Evolutionary conservation across 2,888 invertebrate species (phyloP).

Genomic region (Sphinx pinastri): DNA sequence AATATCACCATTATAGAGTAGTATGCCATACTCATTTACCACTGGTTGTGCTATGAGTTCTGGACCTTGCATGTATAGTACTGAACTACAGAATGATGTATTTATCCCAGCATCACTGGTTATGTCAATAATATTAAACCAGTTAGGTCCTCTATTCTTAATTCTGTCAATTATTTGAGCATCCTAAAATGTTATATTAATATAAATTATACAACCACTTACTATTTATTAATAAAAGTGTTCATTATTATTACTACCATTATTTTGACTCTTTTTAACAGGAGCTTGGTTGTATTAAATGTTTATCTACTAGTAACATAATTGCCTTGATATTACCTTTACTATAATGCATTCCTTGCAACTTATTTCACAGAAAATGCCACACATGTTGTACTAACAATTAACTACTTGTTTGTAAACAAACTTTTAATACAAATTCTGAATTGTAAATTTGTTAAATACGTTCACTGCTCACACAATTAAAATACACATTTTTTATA

Average conservation of each 20-base stretch:
- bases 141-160: conserved; percentile 85
- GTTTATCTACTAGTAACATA: neutral
- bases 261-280: no score
- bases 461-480: neutral
- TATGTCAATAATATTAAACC: conserved; percentile 48
- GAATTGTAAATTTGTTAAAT: no score
- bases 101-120: conserved; percentile 40
- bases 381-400: conserved; percentile 69
- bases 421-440: neutral
- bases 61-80: conserved; percentile 94
- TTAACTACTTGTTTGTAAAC: conserved; percentile 15
- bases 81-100: conserved; percentile 79
- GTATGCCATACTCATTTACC: conserved; percentile 83
- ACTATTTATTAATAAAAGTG: no score
- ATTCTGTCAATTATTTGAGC: conserved; percentile 65
- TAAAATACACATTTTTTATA: no score
- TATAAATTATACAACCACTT: neutral
- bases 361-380: conserved; percentile 79
- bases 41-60: conserved; percentile 87
- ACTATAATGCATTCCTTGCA: conserved; percentile 39
- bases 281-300: neutral
- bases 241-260: no score
- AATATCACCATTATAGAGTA: conserved; percentile 96
- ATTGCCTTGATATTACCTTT: conserved; percentile 38
- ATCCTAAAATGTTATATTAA: conserved; percentile 57